phyloP scores from a whole-genome alignment of 2,113 vertebrate genomes.

The Leptodactylus fuscus region DNA sequence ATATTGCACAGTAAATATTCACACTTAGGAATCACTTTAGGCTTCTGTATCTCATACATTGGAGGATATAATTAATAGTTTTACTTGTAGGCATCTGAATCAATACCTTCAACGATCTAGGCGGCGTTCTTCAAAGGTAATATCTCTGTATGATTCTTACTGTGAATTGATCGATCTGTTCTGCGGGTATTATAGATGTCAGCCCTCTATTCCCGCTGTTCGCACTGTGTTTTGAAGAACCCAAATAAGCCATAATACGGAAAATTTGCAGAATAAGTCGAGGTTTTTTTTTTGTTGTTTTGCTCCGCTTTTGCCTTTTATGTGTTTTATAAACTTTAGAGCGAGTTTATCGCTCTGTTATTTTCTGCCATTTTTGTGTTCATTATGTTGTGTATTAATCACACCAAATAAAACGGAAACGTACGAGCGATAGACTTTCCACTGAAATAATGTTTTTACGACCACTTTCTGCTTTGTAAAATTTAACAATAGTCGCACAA shows the following conservation, averaged over 20 bases:
- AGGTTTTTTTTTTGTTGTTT: background rate
- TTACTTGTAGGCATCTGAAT: conserved; percentile 31
- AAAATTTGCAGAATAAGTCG: background rate
- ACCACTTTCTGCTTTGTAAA: conserved; percentile 34
- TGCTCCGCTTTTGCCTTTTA: background rate
- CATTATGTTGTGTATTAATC: conserved; percentile 14
- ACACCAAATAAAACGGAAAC: background rate
- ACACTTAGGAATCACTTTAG: conserved; percentile 21
- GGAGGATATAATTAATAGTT: conserved; percentile 35
- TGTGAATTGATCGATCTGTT: conserved; percentile 34
- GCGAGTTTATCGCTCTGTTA: background rate
- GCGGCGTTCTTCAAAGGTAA: conserved; percentile 29
- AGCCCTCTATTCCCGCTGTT: conserved; percentile 10
- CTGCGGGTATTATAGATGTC: background rate
- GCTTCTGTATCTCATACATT: background rate
- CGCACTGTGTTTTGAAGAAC: conserved; percentile 20
- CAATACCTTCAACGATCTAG: conserved; percentile 37
- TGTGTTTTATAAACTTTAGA: conserved; percentile 3
- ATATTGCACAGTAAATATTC: conserved; percentile 17
- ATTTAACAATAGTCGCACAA: conserved; percentile 25
- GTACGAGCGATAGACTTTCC: background rate
- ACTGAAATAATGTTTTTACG: conserved; percentile 29
- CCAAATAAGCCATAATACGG: conserved; percentile 21
- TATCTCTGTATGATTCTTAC: conserved; percentile 32
- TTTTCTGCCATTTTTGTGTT: background rate